Evolutionary conservation across 1,140 invertebrate species (phyloP), one percentile per base, ranked within the genome.

Genomic region (Drosophila kikkawai): DNA sequence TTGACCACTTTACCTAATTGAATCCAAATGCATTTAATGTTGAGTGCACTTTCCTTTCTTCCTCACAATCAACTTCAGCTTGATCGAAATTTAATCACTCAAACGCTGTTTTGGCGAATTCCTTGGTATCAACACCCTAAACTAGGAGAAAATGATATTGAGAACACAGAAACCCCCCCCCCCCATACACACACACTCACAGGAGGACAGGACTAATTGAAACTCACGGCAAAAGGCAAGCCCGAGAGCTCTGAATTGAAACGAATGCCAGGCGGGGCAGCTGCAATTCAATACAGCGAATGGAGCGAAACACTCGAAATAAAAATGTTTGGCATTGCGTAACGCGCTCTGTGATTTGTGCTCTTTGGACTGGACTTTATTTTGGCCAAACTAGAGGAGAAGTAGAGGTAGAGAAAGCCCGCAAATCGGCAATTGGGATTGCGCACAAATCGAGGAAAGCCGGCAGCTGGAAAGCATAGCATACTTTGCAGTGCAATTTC

Each of bases 361-460:
- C 50, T 68, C 48, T 68, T 67, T 26, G 37, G 45, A 48, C 15
- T 29, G 42, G 42, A 48, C 29, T 59, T 63, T 45, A 22, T 42
- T 68, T 34, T 26, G 39, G 11, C 19, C 37, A 19, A 36, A 57
- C 42, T 67, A 22, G 53, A 65, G 4, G 4, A 1, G 32, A n/a
- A n/a, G n/a, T n/a, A n/a, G n/a, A n/a, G n/a, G 15, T 0, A 39
- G 17, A 15, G 13, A 4, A 6, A 19, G 15, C 34, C 45, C 79
- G 36, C 80, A 88, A 87, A 80, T 83, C 78, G 65, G 68, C 85
- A 81, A 88, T 90, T 84, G 77, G 77, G 74, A 81, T 80, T 84
- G 80, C 64, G 68, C 50, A 68, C 65, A 71, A 82, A 88, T 84
- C 80, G 73, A 59, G 63, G 22, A 64, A 55, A 55, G 32, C 66